These are phyloP conservation scores for Chaunax sp. DNA, from an alignment of 2,797 vertebrate species.

Conservation along the genomic window DNA sequence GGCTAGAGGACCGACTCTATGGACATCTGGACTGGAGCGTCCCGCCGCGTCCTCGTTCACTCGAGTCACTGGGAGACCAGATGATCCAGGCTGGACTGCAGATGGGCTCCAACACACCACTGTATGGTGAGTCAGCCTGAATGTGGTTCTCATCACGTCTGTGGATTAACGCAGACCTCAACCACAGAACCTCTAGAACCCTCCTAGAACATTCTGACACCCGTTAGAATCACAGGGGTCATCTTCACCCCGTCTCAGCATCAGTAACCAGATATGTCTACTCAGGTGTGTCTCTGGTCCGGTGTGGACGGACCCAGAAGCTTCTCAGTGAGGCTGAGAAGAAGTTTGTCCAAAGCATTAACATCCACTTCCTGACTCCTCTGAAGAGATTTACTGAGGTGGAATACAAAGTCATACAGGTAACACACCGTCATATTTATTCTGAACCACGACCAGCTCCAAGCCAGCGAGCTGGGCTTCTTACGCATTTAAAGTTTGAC, in stretches of 20 bases:
- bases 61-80: slow-evolving; percentile 90
- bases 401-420: slow-evolving; percentile 92
- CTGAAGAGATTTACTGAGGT: slow-evolving; percentile 93
- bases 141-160: no score
- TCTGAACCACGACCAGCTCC: no score
- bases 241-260: no score
- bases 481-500: no score
- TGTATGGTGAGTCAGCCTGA: slow-evolving; percentile 86
- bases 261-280: no score
- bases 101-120: slow-evolving; percentile 92
- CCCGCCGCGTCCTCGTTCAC: slow-evolving; percentile 88
- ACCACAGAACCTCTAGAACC: no score
- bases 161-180: no score
- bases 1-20: slow-evolving; percentile 96
- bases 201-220: no score
- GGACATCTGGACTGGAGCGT: slow-evolving; percentile 93
- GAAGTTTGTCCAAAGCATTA: slow-evolving; percentile 91
- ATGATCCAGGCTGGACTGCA: slow-evolving; percentile 95
- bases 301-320: slow-evolving; percentile 94
- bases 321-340: slow-evolving; percentile 92
- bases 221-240: no score
- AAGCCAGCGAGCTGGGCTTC: no score
- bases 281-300: slow-evolving; percentile 91
- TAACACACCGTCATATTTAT: no score
- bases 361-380: slow-evolving; percentile 94